Base-by-base conservation (phyloP, 2,888 invertebrate species). In the Plusia festucae region DNA sequence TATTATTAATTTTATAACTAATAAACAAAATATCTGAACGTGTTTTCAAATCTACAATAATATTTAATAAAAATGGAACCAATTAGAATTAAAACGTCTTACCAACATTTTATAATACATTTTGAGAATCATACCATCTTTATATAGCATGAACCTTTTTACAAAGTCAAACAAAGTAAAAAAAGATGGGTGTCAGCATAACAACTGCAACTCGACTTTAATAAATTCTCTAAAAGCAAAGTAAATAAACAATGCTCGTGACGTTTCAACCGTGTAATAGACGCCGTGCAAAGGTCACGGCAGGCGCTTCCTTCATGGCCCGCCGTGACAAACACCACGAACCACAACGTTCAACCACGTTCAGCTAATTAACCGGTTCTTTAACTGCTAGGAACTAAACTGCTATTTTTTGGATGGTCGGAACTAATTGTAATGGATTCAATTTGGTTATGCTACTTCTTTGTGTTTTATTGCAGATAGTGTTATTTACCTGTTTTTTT, bases 281-380 rank as follows among this genome's bases (percentile, higher is more conserved):
- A 52, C 30, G 15, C 53, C 16, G 56, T 24, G 20, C 30, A 46
- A 60, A 60, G 76, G 64, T 70, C 61, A 24, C 56, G 46, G 56
- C 52, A 52, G 57, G 34, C 51, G 32, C 46, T 60, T 66, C 62
- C 66, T 22, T 7, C 71, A 40, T 65, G 55, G 58, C 59, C 52
- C 27, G 49, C 66, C 67, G 60, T 65, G 65, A 76, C 75, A 78
- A 65, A 73, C 64, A 60, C 60, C 66, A 67, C 66, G 74, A 67
- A 44, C 0, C 62, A 52, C 76, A 78, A 78, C 66, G 66, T 70
- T 60, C 65, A 61, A 30, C n/a, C 13, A 34, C 15, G 62, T 70
- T 70, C 30, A 67, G 58, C 67, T 74, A 67, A 4, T 61, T 56
- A 24, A 71, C 49, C 5, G 16, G 9, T 13, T 34, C 30, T 49